Evolutionary conservation across 2,888 invertebrate species (phyloP).

Genomic region (Metacarcinus magister): DNA sequence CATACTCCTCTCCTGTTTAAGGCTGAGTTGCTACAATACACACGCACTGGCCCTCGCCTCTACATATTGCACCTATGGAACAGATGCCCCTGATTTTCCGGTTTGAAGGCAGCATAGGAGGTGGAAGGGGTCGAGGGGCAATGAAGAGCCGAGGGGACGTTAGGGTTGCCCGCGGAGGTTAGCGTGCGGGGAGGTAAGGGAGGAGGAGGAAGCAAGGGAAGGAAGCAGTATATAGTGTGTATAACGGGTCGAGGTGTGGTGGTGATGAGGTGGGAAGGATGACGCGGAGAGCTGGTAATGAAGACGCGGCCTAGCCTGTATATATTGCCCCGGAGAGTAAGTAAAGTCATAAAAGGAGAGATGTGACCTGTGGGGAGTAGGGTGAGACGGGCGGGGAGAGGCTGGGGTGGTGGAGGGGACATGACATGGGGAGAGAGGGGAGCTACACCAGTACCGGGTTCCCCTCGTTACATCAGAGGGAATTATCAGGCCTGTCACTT

Average conservation of each 20-base stretch:
- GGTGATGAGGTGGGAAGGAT: neutral
- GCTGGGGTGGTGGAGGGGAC: neutral
- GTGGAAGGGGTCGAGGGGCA: neutral
- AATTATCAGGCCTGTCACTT: constrained; percentile 74
- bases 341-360: neutral
- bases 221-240: neutral
- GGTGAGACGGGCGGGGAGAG: neutral
- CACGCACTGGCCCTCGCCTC: neutral
- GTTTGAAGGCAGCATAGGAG: neutral
- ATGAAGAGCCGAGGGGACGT: constrained; percentile 1
- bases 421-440: neutral
- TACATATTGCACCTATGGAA: neutral
- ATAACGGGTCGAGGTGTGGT: neutral
- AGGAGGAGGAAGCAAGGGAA: neutral
- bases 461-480: constrained; percentile 74
- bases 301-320: neutral
- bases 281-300: neutral
- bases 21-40: constrained; percentile 36
- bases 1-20: constrained; percentile 27
- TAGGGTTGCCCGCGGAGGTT: neutral
- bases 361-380: neutral
- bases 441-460: constrained; percentile 48
- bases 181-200: neutral
- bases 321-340: neutral
- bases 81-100: constrained; percentile 28